Evolutionary conservation across 2,113 vertebrate genomes (phyloP), one percentile per base, ranked within the genome.

Genomic region (Mionectes macconnelli): DNA sequence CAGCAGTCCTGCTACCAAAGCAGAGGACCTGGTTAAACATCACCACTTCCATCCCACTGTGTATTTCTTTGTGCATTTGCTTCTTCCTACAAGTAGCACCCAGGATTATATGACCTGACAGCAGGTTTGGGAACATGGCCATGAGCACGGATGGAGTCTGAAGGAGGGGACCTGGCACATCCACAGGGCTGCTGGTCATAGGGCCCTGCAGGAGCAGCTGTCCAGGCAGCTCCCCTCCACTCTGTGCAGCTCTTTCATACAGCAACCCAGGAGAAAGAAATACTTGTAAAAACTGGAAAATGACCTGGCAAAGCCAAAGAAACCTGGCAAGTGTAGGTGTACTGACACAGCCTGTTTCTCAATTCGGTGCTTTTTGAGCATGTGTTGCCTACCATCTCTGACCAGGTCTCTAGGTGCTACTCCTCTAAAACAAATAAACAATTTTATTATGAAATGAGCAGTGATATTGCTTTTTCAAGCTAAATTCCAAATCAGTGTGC

Each of bases 341-440:
- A 47, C 68, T 59, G 78, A 67, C 85, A 74, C 52, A 74, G 44
- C 6, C 55, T 74, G n/a, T 76, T 96, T 85, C 76, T 96, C 89
- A 95, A 55, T 94, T 90, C 57, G 35, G 70, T 33, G 64, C 70
- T 90, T 88, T 64, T 16, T 30, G 49, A 87, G 70, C 3, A 0
- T 39, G 25, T 19, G 14, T 13, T 74, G 44, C 44, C 60, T 81
- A 17, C 90, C 40, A 66, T 84, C 27, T 84, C 86, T 87, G 73
- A 86, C 47, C 52, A 84, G 42, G 50, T 47, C 52, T 64, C 86
- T 75, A 92, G 67, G 47, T 91, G 69, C 47, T 78, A 37, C 60
- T 73, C 6, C 76, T 90, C 69, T 92, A 92, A 95, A 91, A 78
- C 40, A 95, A 97, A 95, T 78, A 93, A 96, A 96, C 78, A 91